phyloP scores from a whole-genome alignment of 1,140 invertebrate genomes.

The Lasioglossum baleicum region DNA sequence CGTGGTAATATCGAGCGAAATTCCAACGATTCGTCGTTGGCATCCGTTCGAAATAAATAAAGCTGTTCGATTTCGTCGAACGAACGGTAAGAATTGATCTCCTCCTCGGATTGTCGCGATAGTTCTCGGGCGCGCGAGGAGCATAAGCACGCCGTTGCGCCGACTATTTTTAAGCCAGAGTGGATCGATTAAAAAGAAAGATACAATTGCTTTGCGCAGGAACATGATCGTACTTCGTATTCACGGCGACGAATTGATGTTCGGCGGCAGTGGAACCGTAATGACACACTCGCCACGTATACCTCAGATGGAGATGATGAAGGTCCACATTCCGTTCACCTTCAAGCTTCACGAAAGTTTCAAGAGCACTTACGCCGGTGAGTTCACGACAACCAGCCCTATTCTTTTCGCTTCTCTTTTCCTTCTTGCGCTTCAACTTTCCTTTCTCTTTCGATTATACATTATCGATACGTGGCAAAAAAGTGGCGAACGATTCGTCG shows the following conservation, averaged over 20 bases:
- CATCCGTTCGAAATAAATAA: too few species aligned
- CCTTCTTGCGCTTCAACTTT: too few species aligned
- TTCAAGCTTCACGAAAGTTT: slow-evolving; percentile 86
- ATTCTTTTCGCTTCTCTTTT: background rate
- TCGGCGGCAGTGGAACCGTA: slow-evolving; percentile 80
- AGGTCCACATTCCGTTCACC: slow-evolving; percentile 89
- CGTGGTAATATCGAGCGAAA: too few species aligned
- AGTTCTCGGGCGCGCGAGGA: too few species aligned
- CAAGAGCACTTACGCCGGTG: slow-evolving; percentile 78
- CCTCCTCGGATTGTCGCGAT: too few species aligned
- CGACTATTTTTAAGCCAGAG: background rate
- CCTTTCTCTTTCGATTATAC: too few species aligned
- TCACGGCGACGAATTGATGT: slow-evolving; percentile 85
- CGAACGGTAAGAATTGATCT: too few species aligned
- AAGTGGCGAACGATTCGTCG: too few species aligned
- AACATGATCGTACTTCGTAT: slow-evolving; percentile 88
- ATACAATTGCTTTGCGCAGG: slow-evolving; percentile 76
- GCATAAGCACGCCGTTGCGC: too few species aligned
- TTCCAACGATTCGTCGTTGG: too few species aligned
- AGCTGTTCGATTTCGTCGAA: too few species aligned
- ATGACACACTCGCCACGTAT: slow-evolving; percentile 83
- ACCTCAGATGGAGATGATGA: slow-evolving; percentile 89
- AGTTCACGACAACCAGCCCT: slow-evolving; percentile 54
- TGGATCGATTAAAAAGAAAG: slow-evolving; percentile 4
- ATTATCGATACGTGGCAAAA: too few species aligned